Conservation (phyloP, 2,113 vertebrate genomes). For the Rhinichthys klamathensis region DNA sequence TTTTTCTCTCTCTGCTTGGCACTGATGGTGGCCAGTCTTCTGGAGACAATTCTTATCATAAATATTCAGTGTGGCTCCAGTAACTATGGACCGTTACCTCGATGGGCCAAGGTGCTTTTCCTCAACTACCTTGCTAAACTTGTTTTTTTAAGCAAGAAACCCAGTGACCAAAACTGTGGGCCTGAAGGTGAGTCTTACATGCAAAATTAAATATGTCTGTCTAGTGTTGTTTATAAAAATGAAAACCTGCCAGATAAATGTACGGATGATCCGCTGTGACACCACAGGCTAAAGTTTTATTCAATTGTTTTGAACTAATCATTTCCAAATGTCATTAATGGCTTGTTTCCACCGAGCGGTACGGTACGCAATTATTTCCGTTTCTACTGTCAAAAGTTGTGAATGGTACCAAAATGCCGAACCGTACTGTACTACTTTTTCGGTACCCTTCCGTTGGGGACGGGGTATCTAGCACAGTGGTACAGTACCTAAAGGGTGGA, state of each 20-base stretch:
- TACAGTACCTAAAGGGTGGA: too few relatives aligned
- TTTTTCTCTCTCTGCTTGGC: constrained; percentile 73
- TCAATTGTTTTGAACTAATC: too few relatives aligned
- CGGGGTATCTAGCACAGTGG: too few relatives aligned
- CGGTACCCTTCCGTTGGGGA: too few relatives aligned
- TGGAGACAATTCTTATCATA: constrained; percentile 73
- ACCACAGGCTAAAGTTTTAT: too few relatives aligned
- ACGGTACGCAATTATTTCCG: too few relatives aligned
- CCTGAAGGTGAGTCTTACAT: background rate
- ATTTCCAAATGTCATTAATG: too few relatives aligned
- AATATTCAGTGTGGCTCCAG: constrained; percentile 62
- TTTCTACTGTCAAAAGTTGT: too few relatives aligned
- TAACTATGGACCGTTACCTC: constrained; percentile 56
- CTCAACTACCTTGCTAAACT: constrained; percentile 60
- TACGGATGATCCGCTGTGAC: background rate
- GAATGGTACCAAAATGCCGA: too few relatives aligned
- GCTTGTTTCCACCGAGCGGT: too few relatives aligned
- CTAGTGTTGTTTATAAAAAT: background rate
- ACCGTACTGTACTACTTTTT: too few relatives aligned
- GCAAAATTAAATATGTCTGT: background rate
- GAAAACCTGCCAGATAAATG: background rate
- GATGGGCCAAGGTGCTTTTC: constrained; percentile 64
- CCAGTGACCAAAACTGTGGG: background rate
- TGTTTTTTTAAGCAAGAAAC: constrained; percentile 56
- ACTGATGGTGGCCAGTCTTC: constrained; percentile 74